phyloP scores from a whole-genome alignment of 2,888 invertebrate species.

The Drosophila meridionalis region DNA sequence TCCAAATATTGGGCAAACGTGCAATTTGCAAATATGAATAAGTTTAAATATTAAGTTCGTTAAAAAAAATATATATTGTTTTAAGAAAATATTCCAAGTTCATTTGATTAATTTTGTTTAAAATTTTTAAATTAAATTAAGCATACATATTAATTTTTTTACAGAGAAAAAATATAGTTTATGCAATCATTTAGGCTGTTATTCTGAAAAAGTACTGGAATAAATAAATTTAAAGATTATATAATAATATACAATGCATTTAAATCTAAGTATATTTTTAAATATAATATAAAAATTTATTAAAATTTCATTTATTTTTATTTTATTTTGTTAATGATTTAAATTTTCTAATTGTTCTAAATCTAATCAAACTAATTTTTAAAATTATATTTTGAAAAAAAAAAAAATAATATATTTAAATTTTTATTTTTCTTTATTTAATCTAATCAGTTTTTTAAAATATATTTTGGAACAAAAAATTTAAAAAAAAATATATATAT shows the following conservation, averaged over 20 bases:
- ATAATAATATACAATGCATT: too few relatives aligned
- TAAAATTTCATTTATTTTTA: not conserved
- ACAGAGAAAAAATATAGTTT: not conserved
- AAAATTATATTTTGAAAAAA: not conserved
- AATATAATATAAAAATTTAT: not conserved
- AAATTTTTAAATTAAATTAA: not conserved
- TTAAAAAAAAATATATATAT: not conserved
- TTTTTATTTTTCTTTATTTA: not conserved
- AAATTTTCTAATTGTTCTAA: not conserved
- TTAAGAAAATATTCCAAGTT: not conserved
- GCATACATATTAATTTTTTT: not conserved
- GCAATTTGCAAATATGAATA: slow-evolving; percentile 37
- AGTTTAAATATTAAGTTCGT: slow-evolving; percentile 11
- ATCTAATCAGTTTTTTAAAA: not conserved
- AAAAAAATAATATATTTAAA: too few relatives aligned
- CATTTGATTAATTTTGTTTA: not conserved
- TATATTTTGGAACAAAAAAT: too few relatives aligned
- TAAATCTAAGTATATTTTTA: not conserved
- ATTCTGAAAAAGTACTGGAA: slow-evolving; percentile 1
- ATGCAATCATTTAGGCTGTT: slow-evolving; percentile 1
- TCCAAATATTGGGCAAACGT: slow-evolving; percentile 31
- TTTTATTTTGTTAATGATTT: not conserved
- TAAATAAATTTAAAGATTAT: not conserved
- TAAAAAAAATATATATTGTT: not conserved
- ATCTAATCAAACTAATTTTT: not conserved